These are phyloP conservation scores for Vicugna pacos DNA, from an alignment of 2,113 vertebrate genomes.

Conservation along the genomic window DNA sequence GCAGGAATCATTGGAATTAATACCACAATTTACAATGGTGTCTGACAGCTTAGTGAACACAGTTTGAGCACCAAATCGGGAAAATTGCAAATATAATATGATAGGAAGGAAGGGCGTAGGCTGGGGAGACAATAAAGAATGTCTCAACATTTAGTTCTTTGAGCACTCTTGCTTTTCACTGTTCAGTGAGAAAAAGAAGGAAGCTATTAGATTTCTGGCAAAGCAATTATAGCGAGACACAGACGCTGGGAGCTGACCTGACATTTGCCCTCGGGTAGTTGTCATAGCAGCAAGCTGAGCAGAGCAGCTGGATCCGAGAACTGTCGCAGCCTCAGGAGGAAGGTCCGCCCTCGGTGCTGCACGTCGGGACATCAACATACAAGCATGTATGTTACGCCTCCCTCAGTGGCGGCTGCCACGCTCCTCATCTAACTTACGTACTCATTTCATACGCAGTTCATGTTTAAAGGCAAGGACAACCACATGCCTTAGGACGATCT, in stretches of 20 bases:
- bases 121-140: conserved; percentile 10
- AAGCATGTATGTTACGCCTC: not conserved
- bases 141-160: conserved; percentile 52
- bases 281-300: conserved; percentile 89
- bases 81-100: conserved; percentile 10
- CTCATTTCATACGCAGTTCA: conserved; percentile 31
- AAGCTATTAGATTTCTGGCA: conserved; percentile 85
- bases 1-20: not conserved
- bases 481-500: not conserved
- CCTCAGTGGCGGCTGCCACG: not conserved
- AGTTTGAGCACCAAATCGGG: not conserved
- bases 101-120: not conserved
- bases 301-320: conserved; percentile 74
- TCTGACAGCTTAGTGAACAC: not conserved
- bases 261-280: conserved; percentile 87
- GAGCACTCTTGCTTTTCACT: conserved; percentile 74
- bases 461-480: conserved; percentile 66
- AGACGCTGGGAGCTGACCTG: conserved; percentile 85
- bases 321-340: conserved; percentile 28
- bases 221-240: conserved; percentile 83
- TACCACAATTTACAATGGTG: not conserved
- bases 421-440: conserved; percentile 43
- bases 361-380: conserved; percentile 68
- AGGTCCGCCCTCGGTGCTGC: conserved; percentile 59
- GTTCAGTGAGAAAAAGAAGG: conserved; percentile 72